Conservation (phyloP, 2,797 vertebrate species). For the Sebastes taczanowskii region DNA sequence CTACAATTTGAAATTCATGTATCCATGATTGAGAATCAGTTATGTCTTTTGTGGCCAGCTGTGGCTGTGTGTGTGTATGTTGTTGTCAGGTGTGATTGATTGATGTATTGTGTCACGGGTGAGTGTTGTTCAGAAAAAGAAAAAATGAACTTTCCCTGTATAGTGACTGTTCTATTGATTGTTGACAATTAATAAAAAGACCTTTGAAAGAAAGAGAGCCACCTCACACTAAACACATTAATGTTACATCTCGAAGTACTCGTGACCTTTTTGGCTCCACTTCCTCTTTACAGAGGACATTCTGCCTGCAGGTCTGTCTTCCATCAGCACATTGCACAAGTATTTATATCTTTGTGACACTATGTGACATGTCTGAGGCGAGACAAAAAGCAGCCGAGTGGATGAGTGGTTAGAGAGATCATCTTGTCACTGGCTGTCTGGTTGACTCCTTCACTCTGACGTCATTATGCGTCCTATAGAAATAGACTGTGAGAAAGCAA, state of each 20-base stretch:
- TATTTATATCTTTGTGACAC: background rate
- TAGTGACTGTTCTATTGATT: too few species aligned
- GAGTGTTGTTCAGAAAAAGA: too few species aligned
- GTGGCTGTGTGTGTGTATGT: too few species aligned
- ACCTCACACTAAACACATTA: background rate
- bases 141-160: too few species aligned
- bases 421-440: background rate
- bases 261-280: background rate
- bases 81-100: too few species aligned
- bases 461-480: background rate
- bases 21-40: too few species aligned
- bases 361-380: background rate
- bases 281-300: slow-evolving; percentile 1
- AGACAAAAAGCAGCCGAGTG: background rate
- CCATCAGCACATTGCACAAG: background rate
- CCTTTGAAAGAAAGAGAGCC: too few species aligned
- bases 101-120: too few species aligned
- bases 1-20: too few species aligned
- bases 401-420: background rate
- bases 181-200: too few species aligned
- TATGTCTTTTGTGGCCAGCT: too few species aligned
- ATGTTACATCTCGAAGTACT: background rate
- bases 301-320: background rate
- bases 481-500: background rate
- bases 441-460: background rate